These are phyloP conservation scores for Enoplosus armatus DNA, from an alignment of 2,797 vertebrate species.

Conservation along the genomic window DNA sequence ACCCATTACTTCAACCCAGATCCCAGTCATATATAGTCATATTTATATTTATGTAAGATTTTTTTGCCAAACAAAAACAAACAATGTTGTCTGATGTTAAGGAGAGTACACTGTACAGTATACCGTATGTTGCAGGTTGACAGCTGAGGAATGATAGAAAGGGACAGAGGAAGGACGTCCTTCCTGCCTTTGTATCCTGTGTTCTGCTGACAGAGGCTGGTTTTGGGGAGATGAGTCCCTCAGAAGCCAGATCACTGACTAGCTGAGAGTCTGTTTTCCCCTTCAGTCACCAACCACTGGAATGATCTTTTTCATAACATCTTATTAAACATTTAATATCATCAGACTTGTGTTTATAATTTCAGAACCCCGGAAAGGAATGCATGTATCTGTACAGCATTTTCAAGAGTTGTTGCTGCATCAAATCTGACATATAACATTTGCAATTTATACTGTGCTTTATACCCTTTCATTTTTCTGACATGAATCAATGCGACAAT, in stretches of 20 bases:
- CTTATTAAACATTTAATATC: not conserved
- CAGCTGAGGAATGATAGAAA: slow-evolving; percentile 37
- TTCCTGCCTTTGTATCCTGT: slow-evolving; percentile 82
- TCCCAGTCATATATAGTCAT: not conserved
- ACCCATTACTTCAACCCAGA: not conserved
- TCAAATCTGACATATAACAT: not conserved
- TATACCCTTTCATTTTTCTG: not conserved
- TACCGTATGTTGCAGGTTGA: slow-evolving; percentile 7
- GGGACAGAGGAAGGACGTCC: slow-evolving; percentile 78
- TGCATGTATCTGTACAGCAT: not conserved
- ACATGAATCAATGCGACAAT: not conserved
- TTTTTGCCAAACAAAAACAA: not conserved
- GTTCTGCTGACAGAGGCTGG: slow-evolving; percentile 81
- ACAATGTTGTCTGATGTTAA: not conserved
- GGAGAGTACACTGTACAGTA: slow-evolving; percentile 2
- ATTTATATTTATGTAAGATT: no score
- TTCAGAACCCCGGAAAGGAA: not conserved
- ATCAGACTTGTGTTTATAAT: not conserved
- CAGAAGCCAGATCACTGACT: slow-evolving; percentile 60
- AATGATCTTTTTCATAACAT: slow-evolving; percentile 22
- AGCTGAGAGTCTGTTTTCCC: slow-evolving; percentile 50
- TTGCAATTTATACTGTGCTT: not conserved
- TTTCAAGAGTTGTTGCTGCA: not conserved
- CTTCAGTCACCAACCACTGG: slow-evolving; percentile 25
- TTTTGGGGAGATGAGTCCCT: slow-evolving; percentile 64